A percentile compares a stretch with the other conserved stretches of the same genome.
Conservation (phyloP, 2,797 vertebrate species). For the Cottoperca gobio region DNA sequence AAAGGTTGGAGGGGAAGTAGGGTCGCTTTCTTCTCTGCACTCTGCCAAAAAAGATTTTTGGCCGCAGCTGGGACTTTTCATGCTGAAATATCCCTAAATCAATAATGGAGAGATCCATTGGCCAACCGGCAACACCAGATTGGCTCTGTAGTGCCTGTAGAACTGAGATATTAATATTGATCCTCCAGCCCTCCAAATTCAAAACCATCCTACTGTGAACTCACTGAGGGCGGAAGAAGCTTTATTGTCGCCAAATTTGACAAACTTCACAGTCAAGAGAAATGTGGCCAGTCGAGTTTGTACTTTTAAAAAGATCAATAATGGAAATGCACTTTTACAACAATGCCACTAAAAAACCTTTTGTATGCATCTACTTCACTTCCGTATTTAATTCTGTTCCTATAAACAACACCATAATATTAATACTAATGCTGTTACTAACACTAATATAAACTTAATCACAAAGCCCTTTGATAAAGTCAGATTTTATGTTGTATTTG, state of each 20-base stretch:
- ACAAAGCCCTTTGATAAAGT: neutral
- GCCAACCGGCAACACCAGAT: constrained; percentile 72
- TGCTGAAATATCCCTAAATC: constrained; percentile 76
- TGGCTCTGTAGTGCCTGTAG: constrained; percentile 63
- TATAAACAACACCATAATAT: neutral
- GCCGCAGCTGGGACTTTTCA: constrained; percentile 65
- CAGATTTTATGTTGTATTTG: neutral
- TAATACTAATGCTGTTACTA: neutral
- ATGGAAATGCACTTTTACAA: neutral
- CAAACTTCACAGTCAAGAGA: constrained; percentile 7
- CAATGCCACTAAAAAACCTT: neutral
- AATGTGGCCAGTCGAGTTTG: neutral
- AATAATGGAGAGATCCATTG: constrained; percentile 72
- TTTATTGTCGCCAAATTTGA: constrained; percentile 25
- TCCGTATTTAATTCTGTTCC: neutral
- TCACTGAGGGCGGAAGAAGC: constrained; percentile 33
- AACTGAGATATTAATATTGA: constrained; percentile 77
- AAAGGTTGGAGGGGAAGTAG: constrained; percentile 41
- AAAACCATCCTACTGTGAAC: constrained; percentile 57
- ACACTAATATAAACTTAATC: neutral
- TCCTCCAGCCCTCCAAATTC: constrained; percentile 62
- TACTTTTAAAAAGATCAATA: neutral
- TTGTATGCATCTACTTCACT: neutral
- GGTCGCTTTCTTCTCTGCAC: constrained; percentile 27
- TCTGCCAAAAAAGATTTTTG: constrained; percentile 72